Conservation (phyloP, 2,888 invertebrate genomes). For the Lapara coniferarum region DNA sequence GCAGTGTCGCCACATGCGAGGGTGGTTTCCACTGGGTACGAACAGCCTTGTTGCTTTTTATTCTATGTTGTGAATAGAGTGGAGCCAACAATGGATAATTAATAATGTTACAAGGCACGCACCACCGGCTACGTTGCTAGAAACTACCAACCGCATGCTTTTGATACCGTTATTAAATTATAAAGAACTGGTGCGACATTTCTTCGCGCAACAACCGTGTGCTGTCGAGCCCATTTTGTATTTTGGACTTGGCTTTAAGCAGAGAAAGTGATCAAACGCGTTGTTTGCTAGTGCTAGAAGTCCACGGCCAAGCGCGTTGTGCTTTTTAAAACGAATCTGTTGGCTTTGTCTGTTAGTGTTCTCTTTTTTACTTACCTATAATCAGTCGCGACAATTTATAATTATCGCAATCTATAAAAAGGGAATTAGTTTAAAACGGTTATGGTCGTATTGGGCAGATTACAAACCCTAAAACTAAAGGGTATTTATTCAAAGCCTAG, state of each 20-base stretch:
- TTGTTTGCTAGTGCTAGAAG: no score
- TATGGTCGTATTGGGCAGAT: no score
- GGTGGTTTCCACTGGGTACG: constrained; percentile 24
- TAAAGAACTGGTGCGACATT: constrained; percentile 25
- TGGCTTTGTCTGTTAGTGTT: no score
- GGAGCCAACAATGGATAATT: constrained; percentile 44
- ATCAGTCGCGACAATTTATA: no score
- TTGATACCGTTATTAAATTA: constrained; percentile 29
- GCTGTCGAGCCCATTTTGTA: background rate
- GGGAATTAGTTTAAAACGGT: no score
- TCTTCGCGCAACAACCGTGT: background rate
- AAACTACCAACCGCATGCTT: constrained; percentile 30
- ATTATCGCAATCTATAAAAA: no score
- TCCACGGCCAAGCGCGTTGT: no score
- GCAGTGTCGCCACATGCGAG: constrained; percentile 22
- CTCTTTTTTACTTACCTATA: no score
- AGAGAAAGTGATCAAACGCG: no score
- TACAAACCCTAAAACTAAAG: no score
- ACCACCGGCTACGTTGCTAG: constrained; percentile 39
- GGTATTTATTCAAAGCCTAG: no score
- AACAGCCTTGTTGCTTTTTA: constrained; percentile 23
- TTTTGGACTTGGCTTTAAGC: background rate
- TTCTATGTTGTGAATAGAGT: constrained; percentile 26
- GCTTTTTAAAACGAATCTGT: no score
- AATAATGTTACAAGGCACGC: constrained; percentile 48